Percentiles rank a stretch among this genome's conserved stretches.
Evolutionary conservation across 2,113 vertebrate species (phyloP).

Genomic region (Oryzias melastigma): DNA sequence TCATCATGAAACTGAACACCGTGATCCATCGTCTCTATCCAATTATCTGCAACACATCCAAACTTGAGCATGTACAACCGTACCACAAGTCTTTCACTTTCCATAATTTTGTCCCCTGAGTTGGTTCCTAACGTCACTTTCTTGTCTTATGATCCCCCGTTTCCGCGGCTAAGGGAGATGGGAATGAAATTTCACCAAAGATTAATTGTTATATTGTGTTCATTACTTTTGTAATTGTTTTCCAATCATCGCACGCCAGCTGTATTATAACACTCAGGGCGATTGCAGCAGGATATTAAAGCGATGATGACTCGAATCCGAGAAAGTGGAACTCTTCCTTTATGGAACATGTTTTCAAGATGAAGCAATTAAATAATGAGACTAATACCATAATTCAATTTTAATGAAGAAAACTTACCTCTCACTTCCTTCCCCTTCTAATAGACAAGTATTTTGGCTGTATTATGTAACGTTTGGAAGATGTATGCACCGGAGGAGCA

Average conservation of each 20-base stretch:
- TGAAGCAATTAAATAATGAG: constrained; percentile 2
- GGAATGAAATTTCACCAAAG: constrained; percentile 38
- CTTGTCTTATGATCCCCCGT: constrained; percentile 9
- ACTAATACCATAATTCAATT: not conserved
- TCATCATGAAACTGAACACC: constrained; percentile 5
- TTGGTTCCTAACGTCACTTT: constrained; percentile 10
- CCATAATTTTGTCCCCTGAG: constrained; percentile 26
- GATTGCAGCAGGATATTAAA: constrained; percentile 59
- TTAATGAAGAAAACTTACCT: constrained; percentile 7
- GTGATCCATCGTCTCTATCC: constrained; percentile 8
- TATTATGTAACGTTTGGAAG: no score
- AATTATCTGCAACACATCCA: constrained; percentile 41
- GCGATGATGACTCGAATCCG: constrained; percentile 26
- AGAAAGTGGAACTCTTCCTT: constrained; percentile 1
- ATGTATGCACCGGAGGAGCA: no score
- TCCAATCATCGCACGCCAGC: constrained; percentile 23
- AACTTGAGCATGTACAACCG: not conserved
- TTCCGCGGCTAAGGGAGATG: constrained; percentile 32
- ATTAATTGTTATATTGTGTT: constrained; percentile 38
- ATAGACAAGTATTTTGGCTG: not conserved
- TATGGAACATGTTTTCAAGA: not conserved
- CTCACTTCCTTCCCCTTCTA: not conserved
- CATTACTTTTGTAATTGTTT: constrained; percentile 58
- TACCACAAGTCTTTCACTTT: constrained; percentile 7
- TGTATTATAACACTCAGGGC: constrained; percentile 41